These are phyloP conservation scores for Dromas ardeola DNA, from an alignment of 2,113 vertebrate species.

Conservation along the genomic window DNA sequence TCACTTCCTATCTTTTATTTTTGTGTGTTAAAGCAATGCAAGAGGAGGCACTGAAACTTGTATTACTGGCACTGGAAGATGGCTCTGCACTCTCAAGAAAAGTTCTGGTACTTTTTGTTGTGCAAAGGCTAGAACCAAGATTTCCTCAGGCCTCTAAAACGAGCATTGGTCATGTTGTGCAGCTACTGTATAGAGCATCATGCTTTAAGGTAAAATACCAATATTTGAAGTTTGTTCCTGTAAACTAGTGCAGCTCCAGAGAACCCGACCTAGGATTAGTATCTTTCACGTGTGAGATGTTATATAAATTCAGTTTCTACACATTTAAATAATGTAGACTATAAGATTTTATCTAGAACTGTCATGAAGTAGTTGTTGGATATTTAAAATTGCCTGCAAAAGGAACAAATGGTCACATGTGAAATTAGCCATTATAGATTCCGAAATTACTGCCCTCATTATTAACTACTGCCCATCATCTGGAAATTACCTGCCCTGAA, in stretches of 20 bases:
- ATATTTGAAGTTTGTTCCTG: neutral
- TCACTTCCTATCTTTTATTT: neutral
- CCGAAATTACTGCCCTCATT: neutral
- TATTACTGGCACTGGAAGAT: conserved; percentile 93
- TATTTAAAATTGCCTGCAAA: neutral
- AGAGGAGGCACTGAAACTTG: conserved; percentile 94
- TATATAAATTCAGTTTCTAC: neutral
- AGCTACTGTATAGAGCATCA: conserved; percentile 96
- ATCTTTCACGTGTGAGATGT: neutral
- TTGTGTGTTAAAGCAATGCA: conserved; percentile 87
- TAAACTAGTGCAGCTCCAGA: neutral
- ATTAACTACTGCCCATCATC: neutral
- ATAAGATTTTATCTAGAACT: neutral
- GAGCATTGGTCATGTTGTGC: conserved; percentile 97
- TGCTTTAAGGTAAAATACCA: conserved; percentile 90
- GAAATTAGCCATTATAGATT: neutral
- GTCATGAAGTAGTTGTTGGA: neutral
- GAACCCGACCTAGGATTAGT: neutral
- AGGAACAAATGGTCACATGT: neutral
- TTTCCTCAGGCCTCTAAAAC: conserved; percentile 99
- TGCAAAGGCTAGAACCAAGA: conserved; percentile 94
- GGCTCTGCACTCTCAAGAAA: conserved; percentile 96
- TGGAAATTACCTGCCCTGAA: neutral
- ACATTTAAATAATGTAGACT: neutral
- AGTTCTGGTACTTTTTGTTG: conserved; percentile 97